A percentile compares a stretch with the other conserved stretches of the same genome.
Evolutionary conservation across 2,888 invertebrate species (phyloP).

Genomic region (Agriotes lineatus): DNA sequence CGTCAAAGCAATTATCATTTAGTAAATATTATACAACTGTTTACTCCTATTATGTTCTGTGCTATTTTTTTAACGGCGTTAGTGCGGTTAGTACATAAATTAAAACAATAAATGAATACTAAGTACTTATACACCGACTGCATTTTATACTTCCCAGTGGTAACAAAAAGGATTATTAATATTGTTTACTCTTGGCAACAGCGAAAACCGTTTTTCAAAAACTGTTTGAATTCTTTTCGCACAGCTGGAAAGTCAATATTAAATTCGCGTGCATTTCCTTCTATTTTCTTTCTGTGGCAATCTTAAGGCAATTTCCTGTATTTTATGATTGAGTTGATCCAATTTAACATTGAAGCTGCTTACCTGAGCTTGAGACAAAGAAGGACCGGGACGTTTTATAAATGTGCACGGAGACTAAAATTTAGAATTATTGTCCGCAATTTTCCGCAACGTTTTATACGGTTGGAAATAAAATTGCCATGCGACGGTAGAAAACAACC

Average conservation of each 20-base stretch:
- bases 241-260: conserved; percentile 27
- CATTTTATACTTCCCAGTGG: no score
- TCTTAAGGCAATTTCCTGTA: conserved; percentile 54
- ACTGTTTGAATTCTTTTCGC: neutral
- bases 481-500: conserved; percentile 21
- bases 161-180: no score
- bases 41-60: no score
- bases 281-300: conserved; percentile 46
- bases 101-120: no score
- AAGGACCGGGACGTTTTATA: conserved; percentile 24
- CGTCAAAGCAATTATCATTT: no score
- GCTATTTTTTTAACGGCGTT: no score
- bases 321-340: conserved; percentile 55
- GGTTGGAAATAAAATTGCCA: conserved; percentile 35
- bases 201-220: neutral
- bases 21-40: no score
- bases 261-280: conserved; percentile 29
- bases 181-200: neutral
- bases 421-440: conserved; percentile 38
- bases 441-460: conserved; percentile 38
- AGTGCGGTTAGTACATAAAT: no score
- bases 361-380: conserved; percentile 35
- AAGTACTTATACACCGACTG: no score
- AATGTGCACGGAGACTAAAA: conserved; percentile 35
- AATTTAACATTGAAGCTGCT: conserved; percentile 42